phyloP scores from a whole-genome alignment of 2,113 vertebrate species.

The Helogale parvula region DNA sequence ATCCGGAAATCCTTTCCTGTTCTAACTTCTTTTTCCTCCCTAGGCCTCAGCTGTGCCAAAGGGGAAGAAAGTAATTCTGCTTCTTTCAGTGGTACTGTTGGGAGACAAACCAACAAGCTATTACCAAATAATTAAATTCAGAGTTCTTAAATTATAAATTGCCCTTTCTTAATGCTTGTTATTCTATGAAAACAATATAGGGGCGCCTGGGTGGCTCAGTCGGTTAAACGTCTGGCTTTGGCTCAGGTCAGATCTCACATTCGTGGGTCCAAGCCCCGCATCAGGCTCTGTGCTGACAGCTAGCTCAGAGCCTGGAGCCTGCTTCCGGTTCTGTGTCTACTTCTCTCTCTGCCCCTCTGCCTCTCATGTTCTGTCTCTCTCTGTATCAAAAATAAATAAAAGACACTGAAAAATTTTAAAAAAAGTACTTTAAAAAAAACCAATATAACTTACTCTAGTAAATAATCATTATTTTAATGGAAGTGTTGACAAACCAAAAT shows the following conservation, averaged over 20 bases:
- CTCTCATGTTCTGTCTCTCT: too few species aligned
- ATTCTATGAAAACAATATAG: neutral
- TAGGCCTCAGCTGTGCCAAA: neutral
- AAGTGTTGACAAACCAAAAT: slow-evolving; percentile 28
- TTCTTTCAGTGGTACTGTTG: slow-evolving; percentile 23
- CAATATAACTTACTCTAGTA: slow-evolving; percentile 26
- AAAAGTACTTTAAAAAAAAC: too few species aligned
- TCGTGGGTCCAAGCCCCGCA: too few species aligned
- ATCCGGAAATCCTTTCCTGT: neutral
- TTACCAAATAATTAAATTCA: slow-evolving; percentile 46
- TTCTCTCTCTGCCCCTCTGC: too few species aligned
- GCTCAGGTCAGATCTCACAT: too few species aligned
- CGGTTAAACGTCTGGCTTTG: too few species aligned
- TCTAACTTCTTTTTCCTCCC: neutral
- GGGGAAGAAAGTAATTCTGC: slow-evolving; percentile 44
- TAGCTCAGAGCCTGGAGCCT: too few species aligned
- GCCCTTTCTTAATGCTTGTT: neutral
- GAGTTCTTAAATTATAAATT: slow-evolving; percentile 39
- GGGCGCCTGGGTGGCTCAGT: too few species aligned
- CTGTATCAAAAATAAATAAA: too few species aligned
- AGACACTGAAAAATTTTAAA: too few species aligned
- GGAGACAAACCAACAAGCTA: slow-evolving; percentile 19
- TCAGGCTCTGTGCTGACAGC: too few species aligned
- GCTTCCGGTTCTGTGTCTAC: too few species aligned
- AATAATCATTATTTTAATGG: slow-evolving; percentile 22